Base-by-base conservation (phyloP, 64 coral and sea anemone species). In the Platygyra sinensis region DNA sequence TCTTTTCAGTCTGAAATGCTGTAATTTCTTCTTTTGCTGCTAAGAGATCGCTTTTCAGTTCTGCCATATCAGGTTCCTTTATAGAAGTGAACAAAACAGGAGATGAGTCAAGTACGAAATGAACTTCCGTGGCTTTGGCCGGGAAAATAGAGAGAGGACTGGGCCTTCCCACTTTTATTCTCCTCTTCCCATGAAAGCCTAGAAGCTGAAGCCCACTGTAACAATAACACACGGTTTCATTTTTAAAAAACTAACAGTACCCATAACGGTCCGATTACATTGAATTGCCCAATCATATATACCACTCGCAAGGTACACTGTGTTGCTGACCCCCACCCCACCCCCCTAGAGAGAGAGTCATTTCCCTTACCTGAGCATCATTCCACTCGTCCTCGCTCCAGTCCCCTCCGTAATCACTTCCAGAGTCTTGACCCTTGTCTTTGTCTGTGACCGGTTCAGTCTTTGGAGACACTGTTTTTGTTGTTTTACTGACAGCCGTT, bases 21-120 rank as follows among this genome's bases (percentile, higher is more conserved):
- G 86, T 20, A 42, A 92, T 94, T 72, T 96, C 95, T 24, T 94
- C 79, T 90, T 96, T 96, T 5, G 46, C 95, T 28, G 91, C 91
- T 62, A 96, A 31, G 15, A 96, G 76, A 80, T 96, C 91, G 18
- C 83, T 87, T 52, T 72, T 94, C 50, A 96, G 38, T 18, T 96
- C 88, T 18, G 46, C 87, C 29, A 96, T 67, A 52, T 83, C 77
- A 77, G 55, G 46, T 54, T 77, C n/a, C 82, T 71, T 19, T 67
- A 89, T 19, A 72, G 69, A 38, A 24, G 31, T 10, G 18, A 33
- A 67, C 1, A 74, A 24, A 60, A 76, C 17, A 49, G 11, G 25
- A 15, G 71, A 39, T 38, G 11, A 73, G 60, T 1, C 24, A 42
- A 28, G 65, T 67, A 24, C 29, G 2, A 38, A n/a, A 78, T 22